phyloP scores from a whole-genome alignment of 1,140 invertebrate species.

The Zaprionus nigranus region DNA sequence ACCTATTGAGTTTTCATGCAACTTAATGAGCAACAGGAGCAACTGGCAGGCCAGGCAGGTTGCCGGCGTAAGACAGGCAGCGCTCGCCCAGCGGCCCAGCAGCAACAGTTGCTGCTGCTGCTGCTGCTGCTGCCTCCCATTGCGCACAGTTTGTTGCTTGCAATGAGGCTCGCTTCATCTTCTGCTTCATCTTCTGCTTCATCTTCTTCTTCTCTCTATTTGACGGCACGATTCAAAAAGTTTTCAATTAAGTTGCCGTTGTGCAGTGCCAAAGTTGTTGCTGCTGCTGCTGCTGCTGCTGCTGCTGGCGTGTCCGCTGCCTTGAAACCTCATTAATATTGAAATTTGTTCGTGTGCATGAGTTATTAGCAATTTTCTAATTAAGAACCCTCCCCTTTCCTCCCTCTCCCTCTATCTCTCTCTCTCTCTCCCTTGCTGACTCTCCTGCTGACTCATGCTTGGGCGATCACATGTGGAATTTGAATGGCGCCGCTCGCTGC shows the following conservation, averaged over 20 bases:
- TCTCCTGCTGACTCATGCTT: constrained; percentile 62
- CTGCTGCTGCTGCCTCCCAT: constrained; percentile 57
- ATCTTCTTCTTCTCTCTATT: constrained; percentile 16
- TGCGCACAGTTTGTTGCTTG: constrained; percentile 55
- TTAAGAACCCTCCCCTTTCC: constrained; percentile 63
- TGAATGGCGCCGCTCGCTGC: constrained; percentile 50
- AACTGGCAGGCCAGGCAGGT: constrained; percentile 32
- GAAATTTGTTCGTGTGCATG: constrained; percentile 83
- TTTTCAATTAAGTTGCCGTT: constrained; percentile 72
- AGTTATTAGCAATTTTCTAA: constrained; percentile 84
- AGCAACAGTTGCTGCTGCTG: constrained; percentile 35
- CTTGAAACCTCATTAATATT: constrained; percentile 82
- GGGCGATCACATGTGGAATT: constrained; percentile 76
- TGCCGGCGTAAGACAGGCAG: constrained; percentile 36
- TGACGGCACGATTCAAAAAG: constrained; percentile 58
- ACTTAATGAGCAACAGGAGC: constrained; percentile 72
- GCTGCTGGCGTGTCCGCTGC: constrained; percentile 42
- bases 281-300: constrained; percentile 29
- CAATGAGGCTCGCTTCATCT: not conserved
- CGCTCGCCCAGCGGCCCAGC: constrained; percentile 7
- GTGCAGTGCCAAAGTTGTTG: constrained; percentile 42
- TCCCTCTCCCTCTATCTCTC: not conserved
- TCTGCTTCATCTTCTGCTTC: not conserved
- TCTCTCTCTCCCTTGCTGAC: constrained; percentile 16
- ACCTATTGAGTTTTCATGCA: constrained; percentile 77